Base-by-base conservation (phyloP, 2,888 invertebrate species). In the Entomobrya proxima region DNA sequence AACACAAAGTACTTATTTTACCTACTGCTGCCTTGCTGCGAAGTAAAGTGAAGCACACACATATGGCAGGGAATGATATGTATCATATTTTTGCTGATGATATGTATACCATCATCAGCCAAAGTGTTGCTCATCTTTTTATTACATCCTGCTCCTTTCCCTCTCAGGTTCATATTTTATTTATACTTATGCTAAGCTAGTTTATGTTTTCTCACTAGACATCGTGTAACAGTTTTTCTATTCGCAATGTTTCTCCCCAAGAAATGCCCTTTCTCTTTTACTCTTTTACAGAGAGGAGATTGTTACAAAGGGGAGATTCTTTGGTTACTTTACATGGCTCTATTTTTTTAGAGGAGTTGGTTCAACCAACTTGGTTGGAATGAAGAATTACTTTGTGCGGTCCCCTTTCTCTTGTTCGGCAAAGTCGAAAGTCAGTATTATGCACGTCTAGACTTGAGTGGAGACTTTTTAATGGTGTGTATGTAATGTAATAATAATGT, bases 401-500 rank as follows among this genome's bases (percentile, higher is more conserved):
- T n/a, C 50, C n/a, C 32, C 77, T n/a, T 30, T 47, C 32, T 77
- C 9, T 21, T 30, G 40, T 37, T 52, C 3, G 44, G 40, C 15
- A 32, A 50, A 74, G 52, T 52, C 74, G 15, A 30, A 74, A 52
- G 74, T 52, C 32, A 21, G 35, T 52, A 74, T 32, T 37, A 74
- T 52, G 52, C 50, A 32, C 50, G 52, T 74, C 74, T 74, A 52
- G 47, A 74, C 47, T 50, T 35, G 35, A n/a, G 52, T 52, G 37
- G 58, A 76, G 76, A 76, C 40, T 76, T 76, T 74, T 74, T 74
- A 74, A 58, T 76, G 76, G 58, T 58, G 76, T 58, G 55, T 50
- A 50, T 75, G 76, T 76, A 76, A 76, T 76, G 50, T 58, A 76
- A 76, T 74, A 74, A 74, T 74, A 74, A 74, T 74, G 74, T 50